Evolutionary conservation across 2,888 invertebrate species (phyloP).

Genomic region (Pterostichus madidus): DNA sequence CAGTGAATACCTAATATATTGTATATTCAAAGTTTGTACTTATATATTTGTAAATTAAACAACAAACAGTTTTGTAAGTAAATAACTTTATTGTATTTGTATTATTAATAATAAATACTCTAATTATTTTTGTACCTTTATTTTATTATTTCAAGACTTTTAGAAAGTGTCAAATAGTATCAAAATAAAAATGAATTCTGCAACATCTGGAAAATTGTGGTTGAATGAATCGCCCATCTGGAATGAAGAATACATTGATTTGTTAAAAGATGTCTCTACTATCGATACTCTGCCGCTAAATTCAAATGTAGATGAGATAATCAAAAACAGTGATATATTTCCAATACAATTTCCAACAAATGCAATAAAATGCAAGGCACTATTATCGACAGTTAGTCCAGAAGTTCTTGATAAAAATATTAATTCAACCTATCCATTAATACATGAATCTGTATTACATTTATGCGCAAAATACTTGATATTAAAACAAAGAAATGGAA

Average conservation of each 20-base stretch:
- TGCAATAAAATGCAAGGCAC: slow-evolving; percentile 72
- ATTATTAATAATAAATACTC: no score
- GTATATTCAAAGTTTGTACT: no score
- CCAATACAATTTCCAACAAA: slow-evolving; percentile 76
- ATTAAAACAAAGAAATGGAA: slow-evolving; percentile 81
- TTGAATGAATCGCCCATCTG: slow-evolving; percentile 53
- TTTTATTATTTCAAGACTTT: no score
- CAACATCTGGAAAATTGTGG: slow-evolving; percentile 31
- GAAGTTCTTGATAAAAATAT: slow-evolving; percentile 75
- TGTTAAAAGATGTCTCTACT: slow-evolving; percentile 30
- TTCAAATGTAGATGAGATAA: slow-evolving; percentile 69
- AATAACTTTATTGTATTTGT: no score
- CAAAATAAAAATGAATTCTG: background rate
- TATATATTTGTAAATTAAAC: no score
- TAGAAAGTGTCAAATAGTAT: no score
- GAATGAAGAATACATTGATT: slow-evolving; percentile 41
- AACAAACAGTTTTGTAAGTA: no score
- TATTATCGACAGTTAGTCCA: slow-evolving; percentile 69
- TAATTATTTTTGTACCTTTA: no score
- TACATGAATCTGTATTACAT: slow-evolving; percentile 83
- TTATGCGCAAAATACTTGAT: slow-evolving; percentile 83
- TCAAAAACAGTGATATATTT: slow-evolving; percentile 75
- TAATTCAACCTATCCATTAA: slow-evolving; percentile 83
- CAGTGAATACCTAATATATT: no score
- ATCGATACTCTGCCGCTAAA: background rate